Evolutionary conservation across 1,140 invertebrate species (phyloP), one percentile per base, ranked within the genome.

Genomic region (Argopecten irradians): DNA sequence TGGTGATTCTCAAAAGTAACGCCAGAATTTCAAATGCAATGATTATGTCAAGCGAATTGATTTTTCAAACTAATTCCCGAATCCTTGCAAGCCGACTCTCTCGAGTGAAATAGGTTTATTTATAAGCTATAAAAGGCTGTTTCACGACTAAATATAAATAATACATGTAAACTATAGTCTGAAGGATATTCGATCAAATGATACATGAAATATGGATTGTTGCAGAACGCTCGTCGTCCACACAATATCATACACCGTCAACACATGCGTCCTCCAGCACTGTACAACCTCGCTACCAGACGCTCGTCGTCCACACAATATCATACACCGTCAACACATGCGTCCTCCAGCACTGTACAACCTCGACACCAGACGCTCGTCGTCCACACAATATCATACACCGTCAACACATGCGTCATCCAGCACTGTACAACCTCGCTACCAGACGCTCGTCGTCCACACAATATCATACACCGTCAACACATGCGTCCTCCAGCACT

Each of bases 31-130:
- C 55, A 71, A 71, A 71, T 28, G 22, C 5, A 71, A n/a, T n/a
- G 55, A 71, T 71, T 28, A 71, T 28, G 55, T 71, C 22, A 71
- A 16, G 55, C 1, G 5, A 28, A 71, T 71, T 71, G 55, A 71
- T 71, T 71, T 71, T 39, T 71, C n/a, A n/a, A 71, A 71, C 55
- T 11, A 19, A 14, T 46, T 46, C 19, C 14, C 22, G 55, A 71
- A 28, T 71, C 55, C 55, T 71, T 71, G 28, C 28, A 71, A 71
- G 55, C 55, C 28, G 22, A 28, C n/a, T 71, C 28, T n/a, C 55
- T 71, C 55, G 55, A 28, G 55, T n/a, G 55, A 71, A 71, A n/a
- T 71, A 71, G 55, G 55, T 71, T 71, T 71, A 71, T 71, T n/a
- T 71, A 71, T n/a, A 71, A 71, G 55, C 55, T 71, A 5, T 5